A percentile compares a stretch with the other conserved stretches of the same genome.
Evolutionary conservation across 2,113 vertebrate species (phyloP).

Genomic region (Dascyllus trimaculatus): DNA sequence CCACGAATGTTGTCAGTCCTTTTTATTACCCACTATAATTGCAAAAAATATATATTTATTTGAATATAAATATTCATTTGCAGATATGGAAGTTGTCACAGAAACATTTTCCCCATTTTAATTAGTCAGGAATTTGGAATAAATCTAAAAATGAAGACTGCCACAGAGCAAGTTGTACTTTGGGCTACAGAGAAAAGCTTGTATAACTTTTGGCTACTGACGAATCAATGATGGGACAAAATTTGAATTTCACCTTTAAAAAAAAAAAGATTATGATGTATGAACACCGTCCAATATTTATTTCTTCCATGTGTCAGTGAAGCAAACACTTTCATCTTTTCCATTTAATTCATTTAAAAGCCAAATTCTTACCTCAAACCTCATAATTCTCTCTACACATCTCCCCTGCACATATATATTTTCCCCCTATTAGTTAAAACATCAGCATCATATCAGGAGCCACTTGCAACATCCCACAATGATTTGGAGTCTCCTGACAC

Average conservation of each 20-base stretch:
- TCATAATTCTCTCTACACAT: neutral
- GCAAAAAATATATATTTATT: neutral
- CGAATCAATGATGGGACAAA: no score
- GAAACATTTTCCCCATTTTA: neutral
- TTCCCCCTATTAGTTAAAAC: conserved; percentile 60
- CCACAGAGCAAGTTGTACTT: no score
- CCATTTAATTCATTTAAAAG: no score
- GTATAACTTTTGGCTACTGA: no score
- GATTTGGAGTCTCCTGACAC: conserved; percentile 78
- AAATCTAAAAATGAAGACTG: no score
- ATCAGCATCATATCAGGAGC: conserved; percentile 65
- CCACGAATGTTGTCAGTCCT: neutral
- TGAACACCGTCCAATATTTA: no score
- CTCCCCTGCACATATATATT: neutral
- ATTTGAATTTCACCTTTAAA: no score
- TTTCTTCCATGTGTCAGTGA: no score
- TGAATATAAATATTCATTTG: neutral
- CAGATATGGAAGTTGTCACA: neutral
- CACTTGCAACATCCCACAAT: conserved; percentile 59
- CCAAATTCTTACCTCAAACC: neutral
- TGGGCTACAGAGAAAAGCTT: no score
- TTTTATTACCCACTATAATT: neutral
- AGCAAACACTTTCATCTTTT: no score
- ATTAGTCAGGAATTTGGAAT: no score
- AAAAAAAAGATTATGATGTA: no score